Evolutionary conservation across 2,888 invertebrate genomes (phyloP).

Genomic region (Lumbricus terrestris): DNA sequence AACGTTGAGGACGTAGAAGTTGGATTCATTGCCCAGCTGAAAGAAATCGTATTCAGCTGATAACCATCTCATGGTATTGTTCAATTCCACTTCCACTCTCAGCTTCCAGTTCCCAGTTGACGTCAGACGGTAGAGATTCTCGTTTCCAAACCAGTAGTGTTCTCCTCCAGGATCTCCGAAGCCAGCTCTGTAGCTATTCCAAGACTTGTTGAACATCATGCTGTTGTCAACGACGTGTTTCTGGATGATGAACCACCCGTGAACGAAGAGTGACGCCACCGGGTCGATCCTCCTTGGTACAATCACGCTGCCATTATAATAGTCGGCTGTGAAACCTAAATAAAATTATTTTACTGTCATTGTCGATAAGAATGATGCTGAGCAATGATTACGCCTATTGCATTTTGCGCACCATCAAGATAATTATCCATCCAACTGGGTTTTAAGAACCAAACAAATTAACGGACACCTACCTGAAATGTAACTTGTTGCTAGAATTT

Average conservation of each 20-base stretch:
- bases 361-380: background rate
- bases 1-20: background rate
- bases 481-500: no score
- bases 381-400: background rate
- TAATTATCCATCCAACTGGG: background rate
- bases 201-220: background rate
- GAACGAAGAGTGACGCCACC: background rate
- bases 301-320: background rate
- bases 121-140: background rate
- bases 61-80: background rate
- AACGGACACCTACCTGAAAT: background rate
- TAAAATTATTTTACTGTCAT: background rate
- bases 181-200: background rate
- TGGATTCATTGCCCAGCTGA: background rate
- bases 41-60: background rate
- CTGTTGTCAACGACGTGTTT: background rate
- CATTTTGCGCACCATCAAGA: background rate
- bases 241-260: background rate
- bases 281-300: background rate
- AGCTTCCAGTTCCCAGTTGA: background rate
- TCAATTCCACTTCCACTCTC: background rate
- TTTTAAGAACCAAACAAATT: background rate
- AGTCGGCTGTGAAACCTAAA: background rate
- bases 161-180: background rate
- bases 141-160: constrained; percentile 10